A percentile compares a stretch with the other conserved stretches of the same genome.
These are phyloP conservation scores for Alces alces DNA, from an alignment of 2,113 vertebrate species.

Conservation along the genomic window DNA sequence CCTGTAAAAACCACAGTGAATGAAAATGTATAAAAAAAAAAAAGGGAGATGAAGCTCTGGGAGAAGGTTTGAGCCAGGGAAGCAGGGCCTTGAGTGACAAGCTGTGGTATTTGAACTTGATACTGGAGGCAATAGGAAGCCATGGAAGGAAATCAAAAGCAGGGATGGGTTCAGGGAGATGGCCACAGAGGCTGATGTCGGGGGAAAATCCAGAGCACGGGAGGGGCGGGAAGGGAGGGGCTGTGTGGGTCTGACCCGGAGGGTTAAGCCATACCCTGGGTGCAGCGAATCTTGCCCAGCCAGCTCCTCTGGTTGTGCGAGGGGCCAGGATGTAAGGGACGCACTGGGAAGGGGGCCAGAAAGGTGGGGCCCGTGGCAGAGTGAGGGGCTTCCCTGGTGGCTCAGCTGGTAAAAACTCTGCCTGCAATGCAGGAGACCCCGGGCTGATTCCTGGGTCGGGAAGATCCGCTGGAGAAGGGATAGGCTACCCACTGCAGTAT, in stretches of 20 bases:
- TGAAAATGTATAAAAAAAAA: neutral
- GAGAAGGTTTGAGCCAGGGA: neutral
- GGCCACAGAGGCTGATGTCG: fast-evolving
- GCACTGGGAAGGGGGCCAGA: too few relatives aligned
- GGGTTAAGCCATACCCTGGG: neutral
- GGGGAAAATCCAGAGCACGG: neutral
- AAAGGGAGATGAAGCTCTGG: neutral
- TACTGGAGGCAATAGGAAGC: neutral
- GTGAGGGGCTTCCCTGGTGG: neutral
- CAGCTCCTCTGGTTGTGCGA: neutral
- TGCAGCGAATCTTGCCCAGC: neutral
- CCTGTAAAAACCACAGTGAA: neutral
- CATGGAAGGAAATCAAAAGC: neutral
- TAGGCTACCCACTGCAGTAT: neutral
- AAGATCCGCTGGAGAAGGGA: neutral
- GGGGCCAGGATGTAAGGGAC: neutral
- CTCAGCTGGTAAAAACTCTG: neutral
- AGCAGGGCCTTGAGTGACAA: neutral
- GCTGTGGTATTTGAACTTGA: neutral
- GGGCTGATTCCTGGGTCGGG: neutral
- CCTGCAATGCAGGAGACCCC: neutral
- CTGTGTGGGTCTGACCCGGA: neutral
- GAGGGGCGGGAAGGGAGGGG: neutral
- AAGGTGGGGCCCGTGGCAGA: neutral
- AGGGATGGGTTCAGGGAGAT: neutral